A percentile compares a stretch with the other conserved stretches of the same genome.
Evolutionary conservation across 2,888 invertebrate species (phyloP).

Genomic region (Eucera pruinosa): DNA sequence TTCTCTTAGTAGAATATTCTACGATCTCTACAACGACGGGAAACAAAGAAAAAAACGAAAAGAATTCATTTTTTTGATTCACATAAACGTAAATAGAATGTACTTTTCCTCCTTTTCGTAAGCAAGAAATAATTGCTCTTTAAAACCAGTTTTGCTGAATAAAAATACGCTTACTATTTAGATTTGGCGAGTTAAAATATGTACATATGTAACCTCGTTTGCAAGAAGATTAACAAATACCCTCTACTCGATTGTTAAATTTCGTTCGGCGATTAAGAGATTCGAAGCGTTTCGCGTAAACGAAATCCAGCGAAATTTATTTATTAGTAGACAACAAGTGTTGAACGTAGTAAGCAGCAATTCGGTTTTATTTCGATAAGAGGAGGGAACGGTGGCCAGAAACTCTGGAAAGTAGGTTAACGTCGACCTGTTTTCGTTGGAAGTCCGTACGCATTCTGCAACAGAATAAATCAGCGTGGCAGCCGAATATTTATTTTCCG

Average conservation of each 20-base stretch:
- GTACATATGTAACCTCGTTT: no score
- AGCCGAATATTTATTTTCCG: constrained; percentile 61
- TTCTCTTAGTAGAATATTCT: no score
- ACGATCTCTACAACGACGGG: no score
- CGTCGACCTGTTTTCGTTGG: constrained; percentile 37
- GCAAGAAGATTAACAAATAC: no score
- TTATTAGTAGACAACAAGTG: background rate
- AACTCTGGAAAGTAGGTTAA: constrained; percentile 47
- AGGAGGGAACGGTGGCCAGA: background rate
- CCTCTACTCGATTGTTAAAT: background rate
- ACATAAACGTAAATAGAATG: no score
- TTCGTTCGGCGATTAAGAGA: background rate
- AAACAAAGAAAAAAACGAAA: no score
- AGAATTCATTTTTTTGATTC: no score
- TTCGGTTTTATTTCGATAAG: background rate
- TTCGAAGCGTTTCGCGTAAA: background rate
- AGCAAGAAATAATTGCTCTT: no score
- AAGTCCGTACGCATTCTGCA: constrained; percentile 50
- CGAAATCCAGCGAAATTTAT: background rate
- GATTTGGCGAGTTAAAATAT: no score
- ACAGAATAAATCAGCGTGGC: constrained; percentile 56
- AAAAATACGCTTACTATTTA: no score
- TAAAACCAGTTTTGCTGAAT: no score
- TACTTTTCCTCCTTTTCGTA: no score
- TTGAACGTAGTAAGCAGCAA: background rate